Evolutionary conservation across 2,888 invertebrate genomes (phyloP).

Genomic region (Aporophyla nigra): DNA sequence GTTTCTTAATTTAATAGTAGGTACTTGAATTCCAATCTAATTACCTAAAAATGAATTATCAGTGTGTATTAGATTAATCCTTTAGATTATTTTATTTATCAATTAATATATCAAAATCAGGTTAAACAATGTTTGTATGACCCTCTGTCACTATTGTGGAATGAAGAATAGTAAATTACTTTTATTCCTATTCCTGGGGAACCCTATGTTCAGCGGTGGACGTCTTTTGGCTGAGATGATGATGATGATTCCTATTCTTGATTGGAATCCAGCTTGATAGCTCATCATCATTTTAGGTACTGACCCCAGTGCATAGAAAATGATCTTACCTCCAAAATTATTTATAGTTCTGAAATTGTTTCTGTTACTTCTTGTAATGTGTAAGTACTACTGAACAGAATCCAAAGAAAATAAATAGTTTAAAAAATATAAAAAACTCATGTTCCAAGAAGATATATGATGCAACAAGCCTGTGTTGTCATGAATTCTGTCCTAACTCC

Average conservation of each 20-base stretch:
- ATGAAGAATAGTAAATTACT: neutral
- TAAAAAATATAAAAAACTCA: neutral
- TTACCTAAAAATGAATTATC: constrained; percentile 19
- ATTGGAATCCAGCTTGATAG: neutral
- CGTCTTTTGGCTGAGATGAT: too few species aligned
- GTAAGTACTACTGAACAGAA: neutral
- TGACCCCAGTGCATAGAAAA: neutral
- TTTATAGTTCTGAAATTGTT: neutral
- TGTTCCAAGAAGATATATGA: neutral
- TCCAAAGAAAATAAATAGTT: neutral
- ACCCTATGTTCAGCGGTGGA: too few species aligned
- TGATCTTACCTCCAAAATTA: too few species aligned
- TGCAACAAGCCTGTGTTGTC: neutral
- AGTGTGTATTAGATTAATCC: constrained; percentile 35
- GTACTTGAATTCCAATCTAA: constrained; percentile 3
- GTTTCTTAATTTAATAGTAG: neutral
- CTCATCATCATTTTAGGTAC: neutral
- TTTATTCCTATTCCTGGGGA: neutral
- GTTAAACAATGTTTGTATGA: neutral
- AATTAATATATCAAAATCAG: constrained; percentile 16
- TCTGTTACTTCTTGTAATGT: neutral
- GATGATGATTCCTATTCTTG: neutral
- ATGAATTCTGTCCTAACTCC: neutral
- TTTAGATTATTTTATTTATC: constrained; percentile 34
- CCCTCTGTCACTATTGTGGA: neutral